These are phyloP conservation scores for Prolemur simus DNA, from an alignment of 2,113 vertebrate genomes.

Conservation along the genomic window DNA sequence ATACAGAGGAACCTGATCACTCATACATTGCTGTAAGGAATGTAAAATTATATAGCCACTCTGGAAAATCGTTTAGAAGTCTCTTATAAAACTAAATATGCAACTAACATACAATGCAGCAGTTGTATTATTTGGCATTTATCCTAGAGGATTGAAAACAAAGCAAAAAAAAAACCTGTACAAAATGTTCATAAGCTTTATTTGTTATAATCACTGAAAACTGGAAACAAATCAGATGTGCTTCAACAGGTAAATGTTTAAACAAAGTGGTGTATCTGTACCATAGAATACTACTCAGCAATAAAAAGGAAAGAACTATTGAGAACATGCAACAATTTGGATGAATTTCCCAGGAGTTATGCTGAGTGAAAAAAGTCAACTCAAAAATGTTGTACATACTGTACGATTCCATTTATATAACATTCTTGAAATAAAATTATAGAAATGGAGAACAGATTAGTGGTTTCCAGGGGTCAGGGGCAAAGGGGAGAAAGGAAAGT, in stretches of 20 bases:
- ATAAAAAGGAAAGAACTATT: neutral
- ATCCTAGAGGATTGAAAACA: neutral
- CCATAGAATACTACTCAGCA: neutral
- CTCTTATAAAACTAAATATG: neutral
- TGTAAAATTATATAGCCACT: neutral
- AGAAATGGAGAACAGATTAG: neutral
- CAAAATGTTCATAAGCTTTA: neutral
- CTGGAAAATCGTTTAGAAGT: neutral
- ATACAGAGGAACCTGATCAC: neutral
- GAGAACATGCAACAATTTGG: neutral
- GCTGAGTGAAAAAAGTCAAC: neutral
- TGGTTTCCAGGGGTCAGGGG: neutral
- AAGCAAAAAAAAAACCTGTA: neutral
- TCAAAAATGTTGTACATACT: neutral
- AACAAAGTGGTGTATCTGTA: neutral
- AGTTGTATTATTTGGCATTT: neutral
- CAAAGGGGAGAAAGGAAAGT: neutral
- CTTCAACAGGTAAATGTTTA: neutral
- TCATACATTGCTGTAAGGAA: neutral
- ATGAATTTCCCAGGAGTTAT: neutral
- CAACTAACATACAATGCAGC: neutral
- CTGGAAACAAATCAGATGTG: no score
- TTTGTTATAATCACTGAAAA: neutral
- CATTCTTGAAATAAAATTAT: neutral
- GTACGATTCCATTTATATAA: neutral